These are phyloP conservation scores for Cheilosia soror DNA, from an alignment of 2,888 invertebrate genomes.

Conservation along the genomic window DNA sequence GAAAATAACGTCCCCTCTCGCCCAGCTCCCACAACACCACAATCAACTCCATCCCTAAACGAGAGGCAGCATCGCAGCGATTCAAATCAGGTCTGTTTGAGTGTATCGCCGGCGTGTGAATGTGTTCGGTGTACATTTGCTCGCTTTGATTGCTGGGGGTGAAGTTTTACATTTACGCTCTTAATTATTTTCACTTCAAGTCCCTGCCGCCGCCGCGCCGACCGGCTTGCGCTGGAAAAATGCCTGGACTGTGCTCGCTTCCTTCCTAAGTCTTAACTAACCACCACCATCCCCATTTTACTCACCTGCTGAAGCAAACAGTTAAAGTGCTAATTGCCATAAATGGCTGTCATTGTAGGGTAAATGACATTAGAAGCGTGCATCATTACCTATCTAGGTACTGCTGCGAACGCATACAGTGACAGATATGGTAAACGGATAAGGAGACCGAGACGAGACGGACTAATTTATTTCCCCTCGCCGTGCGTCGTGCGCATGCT, in stretches of 20 bases:
- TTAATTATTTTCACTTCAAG: conserved; percentile 53
- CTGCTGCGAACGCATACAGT: conserved; percentile 27
- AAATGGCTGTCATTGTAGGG: conserved; percentile 84
- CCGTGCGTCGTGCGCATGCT: conserved; percentile 34
- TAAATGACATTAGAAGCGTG: conserved; percentile 83
- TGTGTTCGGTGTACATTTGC: conserved; percentile 38
- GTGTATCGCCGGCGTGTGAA: conserved; percentile 7
- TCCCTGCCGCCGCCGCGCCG: neutral
- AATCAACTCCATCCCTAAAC: neutral
- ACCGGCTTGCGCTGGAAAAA: neutral
- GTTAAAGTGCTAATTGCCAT: conserved; percentile 84
- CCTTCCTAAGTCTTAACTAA: conserved; percentile 63
- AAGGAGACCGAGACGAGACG: neutral
- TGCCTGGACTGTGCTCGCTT: conserved; percentile 19
- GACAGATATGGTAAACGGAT: conserved; percentile 3
- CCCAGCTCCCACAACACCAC: neutral
- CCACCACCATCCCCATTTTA: conserved; percentile 28
- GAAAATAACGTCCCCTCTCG: conserved; percentile 49
- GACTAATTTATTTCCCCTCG: conserved; percentile 35
- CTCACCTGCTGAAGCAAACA: conserved; percentile 80
- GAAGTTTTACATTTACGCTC: conserved; percentile 58
- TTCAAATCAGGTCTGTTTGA: conserved; percentile 19
- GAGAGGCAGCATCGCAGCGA: neutral
- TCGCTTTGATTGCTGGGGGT: conserved; percentile 42
- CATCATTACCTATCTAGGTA: conserved; percentile 79